phyloP scores from a whole-genome alignment of 2,888 invertebrate genomes.

The Lissocephala sabroskyi region DNA sequence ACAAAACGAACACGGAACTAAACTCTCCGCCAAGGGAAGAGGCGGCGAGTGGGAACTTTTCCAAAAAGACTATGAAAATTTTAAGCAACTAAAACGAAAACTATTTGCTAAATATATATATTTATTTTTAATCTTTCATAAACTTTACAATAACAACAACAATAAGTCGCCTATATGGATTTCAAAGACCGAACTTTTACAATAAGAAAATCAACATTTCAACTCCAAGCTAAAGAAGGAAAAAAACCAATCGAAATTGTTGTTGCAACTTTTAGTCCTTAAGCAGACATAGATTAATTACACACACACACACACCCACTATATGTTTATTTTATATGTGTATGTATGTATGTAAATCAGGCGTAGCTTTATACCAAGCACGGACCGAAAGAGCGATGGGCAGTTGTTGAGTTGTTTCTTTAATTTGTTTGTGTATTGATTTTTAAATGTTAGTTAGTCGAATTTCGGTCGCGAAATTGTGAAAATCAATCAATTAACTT shows the following conservation, averaged over 20 bases:
- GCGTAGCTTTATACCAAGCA: slow-evolving; percentile 53
- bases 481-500: slow-evolving; percentile 19
- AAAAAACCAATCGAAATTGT: slow-evolving; percentile 19
- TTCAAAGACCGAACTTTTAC: background rate
- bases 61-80: slow-evolving; percentile 54
- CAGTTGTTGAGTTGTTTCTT: too few species aligned
- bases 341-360: slow-evolving; percentile 45
- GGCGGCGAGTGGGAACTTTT: slow-evolving; percentile 55
- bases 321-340: slow-evolving; percentile 18
- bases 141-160: background rate
- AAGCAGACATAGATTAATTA: too few species aligned
- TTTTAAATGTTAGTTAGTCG: slow-evolving; percentile 46
- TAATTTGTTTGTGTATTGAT: slow-evolving; percentile 18
- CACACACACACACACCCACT: too few species aligned
- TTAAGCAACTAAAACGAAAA: slow-evolving; percentile 28
- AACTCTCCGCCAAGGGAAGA: slow-evolving; percentile 32
- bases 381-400: too few species aligned
- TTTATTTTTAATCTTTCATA: slow-evolving; percentile 40
- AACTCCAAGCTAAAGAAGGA: background rate
- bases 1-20: slow-evolving; percentile 13
- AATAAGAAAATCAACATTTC: too few species aligned
- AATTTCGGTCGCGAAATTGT: slow-evolving; percentile 44
- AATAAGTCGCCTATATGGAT: background rate
- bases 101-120: slow-evolving; percentile 64
- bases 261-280: slow-evolving; percentile 53